Percentiles rank a stretch among this genome's conserved stretches.
Conservation (phyloP, 2,888 invertebrate genomes). For the Diaphora mendica region DNA sequence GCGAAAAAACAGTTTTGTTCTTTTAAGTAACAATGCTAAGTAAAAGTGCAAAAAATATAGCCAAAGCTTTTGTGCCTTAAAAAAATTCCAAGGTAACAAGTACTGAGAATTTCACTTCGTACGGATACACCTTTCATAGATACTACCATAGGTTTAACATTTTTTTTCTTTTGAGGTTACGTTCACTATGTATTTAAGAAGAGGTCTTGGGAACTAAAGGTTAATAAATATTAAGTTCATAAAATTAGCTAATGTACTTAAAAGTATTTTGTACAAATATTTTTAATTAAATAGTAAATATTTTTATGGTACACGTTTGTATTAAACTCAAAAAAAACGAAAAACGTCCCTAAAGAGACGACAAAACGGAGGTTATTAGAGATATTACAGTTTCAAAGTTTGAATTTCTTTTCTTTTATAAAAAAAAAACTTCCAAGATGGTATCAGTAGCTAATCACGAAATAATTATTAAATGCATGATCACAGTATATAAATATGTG, state of each 20-base stretch:
- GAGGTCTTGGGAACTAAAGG: neutral
- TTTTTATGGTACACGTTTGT: too few relatives aligned
- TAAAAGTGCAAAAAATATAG: slow-evolving; percentile 59
- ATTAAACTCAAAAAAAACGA: too few relatives aligned
- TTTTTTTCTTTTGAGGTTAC: neutral
- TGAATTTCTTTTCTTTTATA: too few relatives aligned
- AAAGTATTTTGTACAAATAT: too few relatives aligned
- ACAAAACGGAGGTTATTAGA: too few relatives aligned
- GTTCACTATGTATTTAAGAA: neutral
- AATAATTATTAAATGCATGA: too few relatives aligned
- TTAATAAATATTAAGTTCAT: neutral
- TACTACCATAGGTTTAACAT: slow-evolving; percentile 46
- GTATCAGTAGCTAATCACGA: too few relatives aligned
- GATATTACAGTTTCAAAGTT: too few relatives aligned
- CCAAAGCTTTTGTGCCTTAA: slow-evolving; percentile 53
- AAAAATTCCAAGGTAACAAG: slow-evolving; percentile 63
- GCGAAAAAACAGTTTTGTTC: slow-evolving; percentile 49
- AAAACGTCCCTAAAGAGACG: too few relatives aligned
- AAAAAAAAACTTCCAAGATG: too few relatives aligned
- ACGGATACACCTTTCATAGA: slow-evolving; percentile 33
- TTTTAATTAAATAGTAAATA: too few relatives aligned
- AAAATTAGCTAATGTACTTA: neutral
- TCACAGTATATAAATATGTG: too few relatives aligned
- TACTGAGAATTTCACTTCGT: slow-evolving; percentile 61
- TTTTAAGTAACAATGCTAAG: slow-evolving; percentile 61